Conservation (phyloP, 2,888 invertebrate genomes). For the Amorpha juglandis region DNA sequence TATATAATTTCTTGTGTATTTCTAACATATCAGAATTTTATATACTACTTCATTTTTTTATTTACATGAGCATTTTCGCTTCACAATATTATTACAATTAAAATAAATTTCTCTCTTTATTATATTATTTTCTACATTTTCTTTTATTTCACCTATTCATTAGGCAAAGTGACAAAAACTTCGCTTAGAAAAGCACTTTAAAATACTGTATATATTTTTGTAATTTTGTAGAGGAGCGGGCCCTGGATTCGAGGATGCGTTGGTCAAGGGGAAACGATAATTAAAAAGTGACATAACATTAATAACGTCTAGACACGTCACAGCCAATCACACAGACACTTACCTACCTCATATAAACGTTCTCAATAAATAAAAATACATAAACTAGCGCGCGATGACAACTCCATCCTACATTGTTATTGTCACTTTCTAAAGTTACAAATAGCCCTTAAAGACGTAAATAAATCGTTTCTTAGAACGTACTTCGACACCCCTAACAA, state of each 20-base stretch:
- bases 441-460: conserved; percentile 14
- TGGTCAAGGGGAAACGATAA: conserved; percentile 29
- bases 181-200: conserved; percentile 49
- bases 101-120: conserved; percentile 80
- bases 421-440: conserved; percentile 18
- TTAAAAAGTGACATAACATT: conserved; percentile 25
- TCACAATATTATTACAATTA: conserved; percentile 80
- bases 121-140: conserved; percentile 73
- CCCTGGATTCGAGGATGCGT: conserved; percentile 35
- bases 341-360: conserved; percentile 31
- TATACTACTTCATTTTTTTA: conserved; percentile 78
- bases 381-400: conserved; percentile 26
- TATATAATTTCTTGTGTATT: conserved; percentile 74
- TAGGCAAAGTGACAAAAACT: conserved; percentile 78
- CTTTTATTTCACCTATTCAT: conserved; percentile 63
- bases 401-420: conserved; percentile 24
- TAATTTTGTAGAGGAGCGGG: conserved; percentile 48
- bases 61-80: conserved; percentile 83
- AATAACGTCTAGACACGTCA: conserved; percentile 39
- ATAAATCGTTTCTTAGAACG: neutral
- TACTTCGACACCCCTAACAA: neutral
- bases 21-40: conserved; percentile 81
- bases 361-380: conserved; percentile 22
- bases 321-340: conserved; percentile 39
- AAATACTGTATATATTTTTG: conserved; percentile 34